These are phyloP conservation scores for Andinoacara biseriatus DNA, from an alignment of 2,113 vertebrate genomes.

Conservation along the genomic window DNA sequence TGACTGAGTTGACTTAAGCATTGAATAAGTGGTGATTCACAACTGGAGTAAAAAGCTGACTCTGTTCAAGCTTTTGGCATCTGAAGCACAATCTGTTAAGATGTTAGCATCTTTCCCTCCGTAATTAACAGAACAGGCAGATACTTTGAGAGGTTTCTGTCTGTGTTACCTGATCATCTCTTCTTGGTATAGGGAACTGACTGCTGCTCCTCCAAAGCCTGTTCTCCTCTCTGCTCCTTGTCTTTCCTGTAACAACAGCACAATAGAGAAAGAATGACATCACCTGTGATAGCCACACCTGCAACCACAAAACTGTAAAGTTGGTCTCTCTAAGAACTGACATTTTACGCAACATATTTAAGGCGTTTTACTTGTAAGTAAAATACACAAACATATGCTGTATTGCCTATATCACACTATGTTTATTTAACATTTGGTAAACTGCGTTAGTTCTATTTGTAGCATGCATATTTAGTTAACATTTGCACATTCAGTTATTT, in stretches of 20 bases:
- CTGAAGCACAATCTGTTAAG: neutral
- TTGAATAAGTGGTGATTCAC: conserved; percentile 33
- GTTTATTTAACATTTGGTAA: neutral
- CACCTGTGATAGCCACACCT: neutral
- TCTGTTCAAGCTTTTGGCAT: neutral
- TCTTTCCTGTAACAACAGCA: conserved; percentile 81
- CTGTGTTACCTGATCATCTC: conserved; percentile 90
- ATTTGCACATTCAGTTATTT: neutral
- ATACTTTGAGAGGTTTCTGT: neutral
- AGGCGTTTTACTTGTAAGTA: neutral
- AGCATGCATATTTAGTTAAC: neutral
- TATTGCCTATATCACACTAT: neutral
- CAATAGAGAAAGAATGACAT: neutral
- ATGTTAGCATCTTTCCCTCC: neutral
- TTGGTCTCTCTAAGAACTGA: rapidly evolving
- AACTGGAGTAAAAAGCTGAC: neutral
- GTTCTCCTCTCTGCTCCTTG: conserved; percentile 84
- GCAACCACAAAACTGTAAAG: neutral
- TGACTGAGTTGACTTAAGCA: conserved; percentile 32
- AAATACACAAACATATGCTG: neutral
- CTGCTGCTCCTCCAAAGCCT: conserved; percentile 89
- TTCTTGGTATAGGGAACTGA: conserved; percentile 95
- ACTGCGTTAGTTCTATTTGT: rapidly evolving
- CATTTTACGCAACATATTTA: neutral
- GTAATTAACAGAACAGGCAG: neutral